Evolutionary conservation across 1,140 invertebrate genomes (phyloP), one percentile per base, ranked within the genome.

Genomic region (Harpegnathos saltator): DNA sequence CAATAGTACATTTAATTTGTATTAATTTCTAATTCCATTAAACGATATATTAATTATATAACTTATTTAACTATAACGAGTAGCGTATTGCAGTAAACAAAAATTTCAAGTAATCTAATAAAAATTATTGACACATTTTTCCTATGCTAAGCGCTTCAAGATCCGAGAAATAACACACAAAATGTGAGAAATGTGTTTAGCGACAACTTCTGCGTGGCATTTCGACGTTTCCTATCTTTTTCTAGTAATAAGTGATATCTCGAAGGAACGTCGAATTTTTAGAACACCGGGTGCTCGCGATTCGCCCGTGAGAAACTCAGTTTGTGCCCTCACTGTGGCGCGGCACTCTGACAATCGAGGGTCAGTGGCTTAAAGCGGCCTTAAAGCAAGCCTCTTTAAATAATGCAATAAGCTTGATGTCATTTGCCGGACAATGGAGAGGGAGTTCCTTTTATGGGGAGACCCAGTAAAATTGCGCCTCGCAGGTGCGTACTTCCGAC

Each of bases 401-500:
- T 94, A 94, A 94, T 93, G 91, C 91, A 93, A 94, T 94, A 93
- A 94, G 88, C 90, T 88, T 93, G 90, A 94, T 93, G 92, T 92
- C 90, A 93, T 94, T 93, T 93, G 88, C 89, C 84, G 91, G 90
- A 94, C 93, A 93, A 93, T 94, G 87, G 69, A 66, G 69, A 66
- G 85, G 74, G 78, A 59, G 59, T 75, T 83, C 88, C 89, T 92
- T 92, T 92, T 89, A 90, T 80, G 88, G 90, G 82, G 89, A 88
- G 82, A 85, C 81, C 82, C 83, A 66, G 68, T 80, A 85, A 91
- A 91, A 91, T 92, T 91, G 89, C 87, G 85, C 85, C 77, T 83
- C 26, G 78, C 77, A 85, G 87, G 69, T 86, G 87, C 84, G 50
- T 56, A 59, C 59, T 71, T 74, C 58, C 85, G 73, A 82, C 69